Conservation (phyloP, 2,797 vertebrate species). For the Pseudochirops corinnae region DNA sequence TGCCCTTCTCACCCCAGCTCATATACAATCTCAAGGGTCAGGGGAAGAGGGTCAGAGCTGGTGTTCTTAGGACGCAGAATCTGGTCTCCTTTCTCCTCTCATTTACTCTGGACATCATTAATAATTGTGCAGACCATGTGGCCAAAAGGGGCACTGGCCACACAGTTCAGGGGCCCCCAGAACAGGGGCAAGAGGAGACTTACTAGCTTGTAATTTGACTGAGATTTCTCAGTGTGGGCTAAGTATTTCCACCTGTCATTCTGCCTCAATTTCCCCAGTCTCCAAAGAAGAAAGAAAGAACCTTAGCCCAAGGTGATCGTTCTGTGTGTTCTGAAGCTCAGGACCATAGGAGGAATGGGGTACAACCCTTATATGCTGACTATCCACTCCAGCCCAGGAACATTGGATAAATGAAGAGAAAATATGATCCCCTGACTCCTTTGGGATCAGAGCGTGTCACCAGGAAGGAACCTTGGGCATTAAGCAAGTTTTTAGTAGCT, state of each 20-base stretch:
- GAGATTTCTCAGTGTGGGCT: neutral
- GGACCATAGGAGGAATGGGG: neutral
- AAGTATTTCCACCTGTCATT: neutral
- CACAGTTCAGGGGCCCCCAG: neutral
- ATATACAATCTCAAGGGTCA: constrained; percentile 20
- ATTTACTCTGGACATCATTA: neutral
- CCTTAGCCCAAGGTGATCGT: neutral
- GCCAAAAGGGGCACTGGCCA: neutral
- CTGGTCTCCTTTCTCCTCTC: neutral
- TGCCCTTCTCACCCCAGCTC: neutral
- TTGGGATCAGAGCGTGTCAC: neutral
- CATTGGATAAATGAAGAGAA: neutral
- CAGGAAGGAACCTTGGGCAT: constrained; percentile 27
- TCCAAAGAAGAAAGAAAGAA: constrained; percentile 14
- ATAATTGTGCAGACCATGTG: neutral
- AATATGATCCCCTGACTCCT: neutral
- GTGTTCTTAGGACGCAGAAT: neutral
- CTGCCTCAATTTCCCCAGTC: constrained; percentile 29
- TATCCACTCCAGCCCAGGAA: neutral
- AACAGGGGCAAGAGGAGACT: neutral
- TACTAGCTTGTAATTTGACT: neutral
- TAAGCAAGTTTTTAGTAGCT: neutral
- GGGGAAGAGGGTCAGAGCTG: neutral
- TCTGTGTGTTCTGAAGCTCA: neutral
- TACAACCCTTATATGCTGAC: neutral